Base-by-base conservation (phyloP, 2,113 vertebrate genomes). In the Crotalus helleri region DNA sequence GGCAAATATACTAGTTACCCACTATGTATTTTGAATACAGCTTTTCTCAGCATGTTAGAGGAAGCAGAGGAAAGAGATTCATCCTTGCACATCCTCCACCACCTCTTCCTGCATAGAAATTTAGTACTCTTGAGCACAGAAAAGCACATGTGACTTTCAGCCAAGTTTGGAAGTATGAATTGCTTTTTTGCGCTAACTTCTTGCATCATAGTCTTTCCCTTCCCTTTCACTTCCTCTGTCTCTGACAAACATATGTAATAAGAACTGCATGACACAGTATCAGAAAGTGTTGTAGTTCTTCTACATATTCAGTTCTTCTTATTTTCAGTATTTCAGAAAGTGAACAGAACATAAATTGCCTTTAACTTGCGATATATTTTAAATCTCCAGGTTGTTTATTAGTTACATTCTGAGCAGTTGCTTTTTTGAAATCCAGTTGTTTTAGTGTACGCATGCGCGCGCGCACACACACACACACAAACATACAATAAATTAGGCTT, bases 121-220 rank as follows among this genome's bases (percentile, higher is more conserved):
- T 7, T 91, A 55, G 54, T 61, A 55, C 17, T 87, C 55, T 24
- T 24, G 21, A 54, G 54, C 11, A 92, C 46, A 64, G 9, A 54
- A 4, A 54, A 74, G 86, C 59, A 88, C 54, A 59, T 88, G 85
- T 92, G 85, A 92, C 29, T 64, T 92, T 29, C 93, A 85, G 89
- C 1, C 39, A 87, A 15, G 3, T 33, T 94, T 7, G 7, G 51
- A 89, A 92, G 51, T 81, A 55, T 57, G 54, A 81, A 89, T 55
- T 57, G 87, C 59, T 29, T 92, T 24, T 89, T 89, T 57, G 3
- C 0, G 3, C 0, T 0, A 1, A 1, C 0, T 0, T 89, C 3
- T 7, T 11, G 19, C 3, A 1, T 11, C 21, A 59, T 5, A 21
- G 0, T 54, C 3, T n/a, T 49, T 91, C 85, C 90, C 4, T 5